Evolutionary conservation across 2,113 vertebrate genomes (phyloP), one percentile per base, ranked within the genome.

Genomic region (Turnix velox): DNA sequence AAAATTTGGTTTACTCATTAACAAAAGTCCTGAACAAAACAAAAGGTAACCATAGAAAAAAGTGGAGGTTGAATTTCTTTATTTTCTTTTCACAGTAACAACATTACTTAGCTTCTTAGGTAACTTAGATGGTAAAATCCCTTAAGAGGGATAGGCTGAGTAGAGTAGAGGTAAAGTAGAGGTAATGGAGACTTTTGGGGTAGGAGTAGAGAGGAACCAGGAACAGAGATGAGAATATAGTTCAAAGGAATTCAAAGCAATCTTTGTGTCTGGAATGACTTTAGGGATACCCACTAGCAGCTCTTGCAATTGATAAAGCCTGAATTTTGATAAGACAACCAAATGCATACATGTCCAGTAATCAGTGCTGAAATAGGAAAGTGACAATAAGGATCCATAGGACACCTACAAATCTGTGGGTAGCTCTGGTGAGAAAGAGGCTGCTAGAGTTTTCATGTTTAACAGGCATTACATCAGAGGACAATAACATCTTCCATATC

Each of bases 281-380:
- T 77, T n/a, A 74, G 58, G 22, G 12, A 43, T 46, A 6, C 25
- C 49, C 5, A 54, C 14, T n/a, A n/a, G 6, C 6, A 88, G 7
- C 14, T 94, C 11, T 4, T 1, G 5, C 5, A 74, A 28, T 18
- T 0, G 0, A 7, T 48, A 40, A 17, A 78, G 30, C 14, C 12
- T 51, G 14, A 58, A 67, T 80, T 81, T 66, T 2, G 1, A 27
- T 5, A 46, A 22, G 12, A 54, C 2, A 77, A 46, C 3, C 22
- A 14, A 55, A 52, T 3, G 49, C 2, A 14, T 46, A 27, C 2
- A 10, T 43, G 7, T 58, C 7, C 20, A 46, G 17, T 17, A 61
- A 48, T 22, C 4, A 33, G 22, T 45, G 37, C 14, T 79, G 11
- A 68, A 74, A n/a, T 22, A 51, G 55, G 18, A 43, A 67, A 5